Evolutionary conservation across 2,113 vertebrate genomes (phyloP).

Genomic region (Pomatorhinus ruficollis): DNA sequence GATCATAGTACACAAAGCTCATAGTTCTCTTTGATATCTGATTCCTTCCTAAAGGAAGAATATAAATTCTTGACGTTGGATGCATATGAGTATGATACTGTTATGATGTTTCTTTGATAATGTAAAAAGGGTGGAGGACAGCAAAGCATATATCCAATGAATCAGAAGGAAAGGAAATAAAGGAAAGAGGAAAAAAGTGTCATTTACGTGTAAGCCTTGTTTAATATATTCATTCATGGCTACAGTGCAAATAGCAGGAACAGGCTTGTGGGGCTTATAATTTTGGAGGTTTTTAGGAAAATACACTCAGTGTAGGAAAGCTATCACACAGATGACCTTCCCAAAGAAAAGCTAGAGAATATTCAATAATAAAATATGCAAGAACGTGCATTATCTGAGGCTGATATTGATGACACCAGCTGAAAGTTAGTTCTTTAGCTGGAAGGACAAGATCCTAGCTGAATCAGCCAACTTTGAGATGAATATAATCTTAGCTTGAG

Average conservation of each 20-base stretch:
- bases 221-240: background rate
- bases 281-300: background rate
- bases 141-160: background rate
- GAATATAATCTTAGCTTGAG: background rate
- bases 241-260: background rate
- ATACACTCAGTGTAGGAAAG: background rate
- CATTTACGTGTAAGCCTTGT: background rate
- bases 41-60: background rate
- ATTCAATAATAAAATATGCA: background rate
- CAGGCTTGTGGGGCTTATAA: background rate
- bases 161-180: background rate
- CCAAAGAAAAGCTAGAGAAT: background rate
- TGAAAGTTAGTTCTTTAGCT: background rate
- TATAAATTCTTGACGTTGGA: background rate
- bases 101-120: background rate
- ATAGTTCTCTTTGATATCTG: background rate
- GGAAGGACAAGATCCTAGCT: background rate
- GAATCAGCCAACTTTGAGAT: background rate
- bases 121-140: background rate
- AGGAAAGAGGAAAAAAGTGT: background rate
- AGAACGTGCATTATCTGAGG: background rate
- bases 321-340: background rate
- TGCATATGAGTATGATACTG: background rate
- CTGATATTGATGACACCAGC: background rate
- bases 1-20: background rate